A percentile compares a stretch with the other conserved stretches of the same genome.
Evolutionary conservation across 2,113 vertebrate species (phyloP).

Genomic region (Sebastes fasciatus): DNA sequence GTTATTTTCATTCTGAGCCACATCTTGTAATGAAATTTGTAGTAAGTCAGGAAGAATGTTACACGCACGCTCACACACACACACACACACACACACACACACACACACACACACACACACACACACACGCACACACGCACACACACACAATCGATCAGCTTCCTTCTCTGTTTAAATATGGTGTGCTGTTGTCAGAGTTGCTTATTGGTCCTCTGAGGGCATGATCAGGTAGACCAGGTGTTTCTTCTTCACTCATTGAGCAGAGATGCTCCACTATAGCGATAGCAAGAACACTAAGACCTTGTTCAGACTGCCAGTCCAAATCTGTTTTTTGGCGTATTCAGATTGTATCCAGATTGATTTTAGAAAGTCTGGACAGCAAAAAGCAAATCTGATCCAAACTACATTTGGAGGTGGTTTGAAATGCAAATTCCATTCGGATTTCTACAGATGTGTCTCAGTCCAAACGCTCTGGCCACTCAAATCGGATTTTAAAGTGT

Average conservation of each 20-base stretch:
- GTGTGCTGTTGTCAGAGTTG: slow-evolving; percentile 24
- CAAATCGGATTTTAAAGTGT: too few species aligned
- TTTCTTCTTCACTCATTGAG: neutral
- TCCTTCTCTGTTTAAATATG: slow-evolving; percentile 31
- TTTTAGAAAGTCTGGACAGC: neutral
- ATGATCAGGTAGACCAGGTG: slow-evolving; percentile 18
- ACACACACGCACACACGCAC: neutral
- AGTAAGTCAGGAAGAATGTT: slow-evolving; percentile 29
- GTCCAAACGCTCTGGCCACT: too few species aligned
- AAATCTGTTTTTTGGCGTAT: neutral
- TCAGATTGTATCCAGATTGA: neutral
- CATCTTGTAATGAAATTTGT: slow-evolving; percentile 49
- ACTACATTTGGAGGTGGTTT: neutral
- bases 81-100: too few species aligned
- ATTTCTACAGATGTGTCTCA: neutral
- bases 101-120: too few species aligned
- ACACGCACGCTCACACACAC: neutral
- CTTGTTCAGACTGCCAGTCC: neutral
- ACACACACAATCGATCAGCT: slow-evolving; percentile 21
- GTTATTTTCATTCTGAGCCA: slow-evolving; percentile 57
- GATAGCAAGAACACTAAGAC: neutral
- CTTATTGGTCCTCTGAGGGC: slow-evolving; percentile 29
- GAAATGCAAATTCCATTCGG: neutral
- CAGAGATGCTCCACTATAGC: neutral
- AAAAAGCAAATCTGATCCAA: neutral